phyloP scores from a whole-genome alignment of 2,797 vertebrate species.

The Tamandua tetradactyla region DNA sequence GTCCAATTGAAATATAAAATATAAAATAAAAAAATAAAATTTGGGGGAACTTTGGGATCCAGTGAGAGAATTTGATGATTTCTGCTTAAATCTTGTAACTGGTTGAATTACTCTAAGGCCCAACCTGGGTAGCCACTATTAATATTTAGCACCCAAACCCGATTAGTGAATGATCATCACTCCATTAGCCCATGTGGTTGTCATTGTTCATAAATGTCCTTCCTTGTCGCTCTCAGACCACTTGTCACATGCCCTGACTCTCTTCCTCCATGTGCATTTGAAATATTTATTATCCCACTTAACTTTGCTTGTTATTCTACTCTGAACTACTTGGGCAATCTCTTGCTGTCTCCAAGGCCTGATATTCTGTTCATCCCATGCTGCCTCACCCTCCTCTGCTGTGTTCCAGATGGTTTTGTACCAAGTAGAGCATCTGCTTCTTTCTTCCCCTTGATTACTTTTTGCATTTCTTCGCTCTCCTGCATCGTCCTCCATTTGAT shows the following conservation, averaged over 20 bases:
- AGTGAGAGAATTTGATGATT: constrained; percentile 40
- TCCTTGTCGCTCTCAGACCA: neutral
- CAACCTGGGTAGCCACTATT: neutral
- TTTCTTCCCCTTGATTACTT: constrained; percentile 72
- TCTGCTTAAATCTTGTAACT: constrained; percentile 48
- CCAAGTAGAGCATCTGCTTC: constrained; percentile 63
- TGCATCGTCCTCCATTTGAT: constrained; percentile 71
- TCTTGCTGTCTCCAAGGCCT: neutral
- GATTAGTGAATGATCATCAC: neutral
- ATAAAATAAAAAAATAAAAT: no score
- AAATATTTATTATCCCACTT: constrained; percentile 13
- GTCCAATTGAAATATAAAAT: neutral
- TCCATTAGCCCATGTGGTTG: constrained; percentile 10
- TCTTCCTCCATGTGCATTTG: constrained; percentile 39
- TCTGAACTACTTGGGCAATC: constrained; percentile 19
- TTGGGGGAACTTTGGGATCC: constrained; percentile 63
- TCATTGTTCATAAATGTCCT: constrained; percentile 32
- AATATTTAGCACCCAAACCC: neutral
- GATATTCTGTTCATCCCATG: neutral
- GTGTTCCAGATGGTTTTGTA: constrained; percentile 73
- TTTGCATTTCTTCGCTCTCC: constrained; percentile 57
- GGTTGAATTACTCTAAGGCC: constrained; percentile 36
- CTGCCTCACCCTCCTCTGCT: constrained; percentile 37
- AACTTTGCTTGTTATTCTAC: constrained; percentile 23
- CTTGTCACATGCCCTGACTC: constrained; percentile 31